These are phyloP conservation scores for Lordiphosa andalusiaca DNA, from an alignment of 2,888 invertebrate genomes.

Conservation along the genomic window DNA sequence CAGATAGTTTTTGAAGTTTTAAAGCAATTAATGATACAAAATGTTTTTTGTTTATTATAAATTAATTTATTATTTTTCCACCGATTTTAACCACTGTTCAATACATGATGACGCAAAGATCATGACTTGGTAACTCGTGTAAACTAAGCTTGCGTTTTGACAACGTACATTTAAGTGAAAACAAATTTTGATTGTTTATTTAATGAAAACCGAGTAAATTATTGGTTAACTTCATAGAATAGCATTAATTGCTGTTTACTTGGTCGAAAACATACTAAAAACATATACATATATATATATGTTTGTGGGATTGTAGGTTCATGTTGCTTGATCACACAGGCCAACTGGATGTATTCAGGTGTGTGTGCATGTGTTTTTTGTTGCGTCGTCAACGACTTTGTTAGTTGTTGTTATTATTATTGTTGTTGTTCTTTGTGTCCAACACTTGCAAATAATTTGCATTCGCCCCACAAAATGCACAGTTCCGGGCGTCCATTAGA, in stretches of 20 bases:
- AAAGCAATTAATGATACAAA: too few relatives aligned
- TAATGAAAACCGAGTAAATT: background rate
- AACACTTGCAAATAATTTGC: conserved; percentile 17
- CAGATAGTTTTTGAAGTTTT: too few relatives aligned
- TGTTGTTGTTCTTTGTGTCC: conserved; percentile 3
- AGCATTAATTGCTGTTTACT: too few relatives aligned
- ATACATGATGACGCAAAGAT: too few relatives aligned
- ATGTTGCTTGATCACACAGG: background rate
- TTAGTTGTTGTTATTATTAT: background rate
- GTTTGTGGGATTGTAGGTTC: background rate
- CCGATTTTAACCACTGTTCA: background rate
- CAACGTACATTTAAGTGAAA: background rate
- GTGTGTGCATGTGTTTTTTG: too few relatives aligned
- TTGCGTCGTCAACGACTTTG: conserved; percentile 18
- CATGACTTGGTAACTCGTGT: conserved; percentile 1
- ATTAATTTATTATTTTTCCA: background rate
- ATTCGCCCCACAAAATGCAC: conserved; percentile 43
- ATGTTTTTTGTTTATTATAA: too few relatives aligned
- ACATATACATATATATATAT: too few relatives aligned
- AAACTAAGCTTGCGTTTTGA: background rate
- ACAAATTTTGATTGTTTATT: background rate
- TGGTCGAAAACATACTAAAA: too few relatives aligned
- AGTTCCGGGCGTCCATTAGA: conserved; percentile 49
- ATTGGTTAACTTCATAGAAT: background rate
- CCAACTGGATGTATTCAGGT: background rate